Percentiles rank a stretch among this genome's conserved stretches.
phyloP scores from a whole-genome alignment of 2,888 invertebrate genomes.

The Drosophila quinaria region DNA sequence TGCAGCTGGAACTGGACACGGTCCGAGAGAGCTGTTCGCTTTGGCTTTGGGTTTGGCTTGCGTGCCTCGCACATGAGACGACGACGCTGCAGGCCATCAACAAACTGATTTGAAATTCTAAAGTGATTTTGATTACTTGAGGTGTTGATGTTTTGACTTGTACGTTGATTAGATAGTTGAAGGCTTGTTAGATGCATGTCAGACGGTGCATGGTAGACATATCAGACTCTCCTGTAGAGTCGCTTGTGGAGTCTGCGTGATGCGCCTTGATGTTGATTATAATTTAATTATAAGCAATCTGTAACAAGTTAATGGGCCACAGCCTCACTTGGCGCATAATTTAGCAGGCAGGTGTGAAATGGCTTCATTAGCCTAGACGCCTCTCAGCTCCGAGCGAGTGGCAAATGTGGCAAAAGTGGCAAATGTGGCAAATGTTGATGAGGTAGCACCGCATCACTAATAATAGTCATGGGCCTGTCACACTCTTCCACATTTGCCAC shows the following conservation, averaged over 20 bases:
- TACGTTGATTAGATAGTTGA: conserved; percentile 80
- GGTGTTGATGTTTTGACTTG: conserved; percentile 81
- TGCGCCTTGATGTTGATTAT: conserved; percentile 71
- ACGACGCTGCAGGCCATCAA: conserved; percentile 63
- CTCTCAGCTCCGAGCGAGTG: conserved; percentile 20
- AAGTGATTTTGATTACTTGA: conserved; percentile 81
- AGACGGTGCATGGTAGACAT: conserved; percentile 16
- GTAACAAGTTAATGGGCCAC: conserved; percentile 71
- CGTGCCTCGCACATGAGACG: conserved; percentile 36
- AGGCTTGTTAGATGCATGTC: conserved; percentile 80
- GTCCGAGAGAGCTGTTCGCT: conserved; percentile 4
- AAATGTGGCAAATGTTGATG: conserved; percentile 48
- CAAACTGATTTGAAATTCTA: conserved; percentile 79
- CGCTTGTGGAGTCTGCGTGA: conserved; percentile 32
- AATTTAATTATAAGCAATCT: conserved; percentile 79
- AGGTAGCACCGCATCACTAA: conserved; percentile 53
- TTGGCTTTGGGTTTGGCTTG: conserved; percentile 27
- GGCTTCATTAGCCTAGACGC: conserved; percentile 73
- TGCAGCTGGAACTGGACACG: conserved; percentile 53
- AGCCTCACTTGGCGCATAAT: conserved; percentile 55
- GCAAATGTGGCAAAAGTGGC: conserved; percentile 33
- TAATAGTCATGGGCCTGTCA: conserved; percentile 70
- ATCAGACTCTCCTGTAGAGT: conserved; percentile 11
- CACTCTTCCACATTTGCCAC: conserved; percentile 35
- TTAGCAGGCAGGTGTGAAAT: conserved; percentile 76